Evolutionary conservation across 1,140 invertebrate species (phyloP), one percentile per base, ranked within the genome.

Genomic region (Ditylenchus dipsaci): DNA sequence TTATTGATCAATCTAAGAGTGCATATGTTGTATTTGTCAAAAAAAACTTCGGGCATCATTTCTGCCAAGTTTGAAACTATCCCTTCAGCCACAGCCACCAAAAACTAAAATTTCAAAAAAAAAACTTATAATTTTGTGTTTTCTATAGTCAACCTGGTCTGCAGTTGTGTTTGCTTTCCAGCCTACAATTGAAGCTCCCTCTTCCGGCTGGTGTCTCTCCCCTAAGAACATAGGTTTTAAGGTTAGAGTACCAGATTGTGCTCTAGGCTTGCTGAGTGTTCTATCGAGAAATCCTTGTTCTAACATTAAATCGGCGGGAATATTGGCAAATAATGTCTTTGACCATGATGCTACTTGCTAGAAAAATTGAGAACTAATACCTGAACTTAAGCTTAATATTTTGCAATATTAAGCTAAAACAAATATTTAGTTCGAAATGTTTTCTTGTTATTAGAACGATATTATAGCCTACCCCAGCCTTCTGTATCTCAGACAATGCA

Each of bases 31-130:
- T 33, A 29, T 30, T 69, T 17, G 8, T 3, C 11, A 26, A 69
- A 47, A 7, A 69, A 19, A 13, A 23, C 23, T n/a, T 47, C 27
- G 0, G 68, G 68, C 68, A 69, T 47, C 68, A 69, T 69, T 71
- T 47, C 38, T 21, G 68, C 45, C 11, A 69, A 23, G 42, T 69
- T 69, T 21, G 30, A 30, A 29, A 69, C 45, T 17, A 72, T 49
- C 0, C 68, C 68, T 7, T 67, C 68, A 70, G 68, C 72, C 17
- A 74, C 73, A 19, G 21, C 38, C n/a, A 26, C 19, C 17, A 72
- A 3, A n/a, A 69, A 47, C 68, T 74, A 57, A 63, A 69, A 1
- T 29, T 23, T 23, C 13, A 59, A n/a, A 5, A 64, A n/a, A 23
- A 3, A 65, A 3, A 19, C 63, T 29, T 7, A 65, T 59, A n/a